phyloP scores from a whole-genome alignment of 2,113 vertebrate species.

The Cololabis saira region DNA sequence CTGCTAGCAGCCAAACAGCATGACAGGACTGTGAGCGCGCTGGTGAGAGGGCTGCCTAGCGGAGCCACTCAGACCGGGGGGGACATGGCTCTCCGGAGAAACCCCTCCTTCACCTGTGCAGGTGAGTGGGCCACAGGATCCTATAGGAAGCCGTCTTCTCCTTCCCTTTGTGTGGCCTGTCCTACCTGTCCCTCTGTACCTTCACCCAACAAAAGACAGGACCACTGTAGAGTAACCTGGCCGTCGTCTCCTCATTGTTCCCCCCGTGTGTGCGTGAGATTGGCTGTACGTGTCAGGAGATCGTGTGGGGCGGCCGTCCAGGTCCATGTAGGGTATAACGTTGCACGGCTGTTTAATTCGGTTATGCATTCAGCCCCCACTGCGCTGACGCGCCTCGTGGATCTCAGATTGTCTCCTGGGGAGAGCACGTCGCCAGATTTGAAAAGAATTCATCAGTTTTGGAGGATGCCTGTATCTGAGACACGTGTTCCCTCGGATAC shows the following conservation, averaged over 20 bases:
- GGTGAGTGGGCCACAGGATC: constrained; percentile 61
- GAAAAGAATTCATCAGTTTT: not conserved
- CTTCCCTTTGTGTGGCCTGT: constrained; percentile 56
- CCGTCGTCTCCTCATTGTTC: constrained; percentile 52
- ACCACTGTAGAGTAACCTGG: constrained; percentile 63
- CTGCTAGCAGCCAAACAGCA: constrained; percentile 31
- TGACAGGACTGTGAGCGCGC: constrained; percentile 22
- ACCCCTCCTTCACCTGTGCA: constrained; percentile 61
- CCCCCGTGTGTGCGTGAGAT: constrained; percentile 16
- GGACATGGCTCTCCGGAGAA: constrained; percentile 63
- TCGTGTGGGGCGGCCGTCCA: constrained; percentile 45
- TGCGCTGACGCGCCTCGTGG: not conserved
- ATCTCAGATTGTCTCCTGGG: not conserved
- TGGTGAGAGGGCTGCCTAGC: constrained; percentile 2
- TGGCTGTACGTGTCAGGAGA: constrained; percentile 52
- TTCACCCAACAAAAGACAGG: constrained; percentile 60
- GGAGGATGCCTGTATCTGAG: too few relatives aligned
- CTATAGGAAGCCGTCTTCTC: constrained; percentile 26
- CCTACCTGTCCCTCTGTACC: constrained; percentile 45
- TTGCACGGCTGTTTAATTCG: constrained; percentile 57
- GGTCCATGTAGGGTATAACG: constrained; percentile 45
- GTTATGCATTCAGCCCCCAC: constrained; percentile 28
- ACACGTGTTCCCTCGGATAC: not conserved
- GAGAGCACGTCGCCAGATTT: not conserved
- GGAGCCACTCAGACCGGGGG: constrained; percentile 17